phyloP scores from a whole-genome alignment of 2,888 invertebrate genomes.

The Allacma fusca region DNA sequence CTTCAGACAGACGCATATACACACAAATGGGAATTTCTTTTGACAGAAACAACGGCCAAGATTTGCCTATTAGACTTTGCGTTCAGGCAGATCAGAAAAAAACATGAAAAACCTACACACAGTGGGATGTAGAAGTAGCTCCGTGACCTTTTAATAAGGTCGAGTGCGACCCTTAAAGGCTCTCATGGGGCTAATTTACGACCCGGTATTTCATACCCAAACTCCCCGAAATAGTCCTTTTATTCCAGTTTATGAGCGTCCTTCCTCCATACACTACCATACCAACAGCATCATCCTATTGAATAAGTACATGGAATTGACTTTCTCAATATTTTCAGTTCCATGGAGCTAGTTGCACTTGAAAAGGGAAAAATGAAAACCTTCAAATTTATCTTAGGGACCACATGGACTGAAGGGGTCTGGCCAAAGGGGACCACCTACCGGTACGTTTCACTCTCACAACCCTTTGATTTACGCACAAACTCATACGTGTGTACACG shows the following conservation, averaged over 20 bases:
- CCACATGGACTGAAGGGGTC: constrained; percentile 49
- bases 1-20: neutral
- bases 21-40: constrained; percentile 27
- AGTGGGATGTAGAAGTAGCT: constrained; percentile 54
- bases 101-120: constrained; percentile 53
- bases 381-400: constrained; percentile 33
- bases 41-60: constrained; percentile 41
- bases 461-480: constrained; percentile 50
- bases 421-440: constrained; percentile 45
- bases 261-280: neutral
- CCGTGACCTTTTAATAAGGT: constrained; percentile 62
- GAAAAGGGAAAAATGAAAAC: constrained; percentile 7
- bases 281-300: neutral
- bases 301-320: neutral
- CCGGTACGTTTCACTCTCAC: constrained; percentile 46
- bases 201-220: constrained; percentile 43
- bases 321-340: constrained; percentile 1
- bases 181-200: constrained; percentile 56
- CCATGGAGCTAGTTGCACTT: neutral
- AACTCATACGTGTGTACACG: constrained; percentile 35
- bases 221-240: constrained; percentile 44
- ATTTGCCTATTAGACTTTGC: constrained; percentile 46
- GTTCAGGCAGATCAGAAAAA: constrained; percentile 15
- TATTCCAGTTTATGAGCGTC: constrained; percentile 40
- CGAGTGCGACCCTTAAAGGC: constrained; percentile 56